phyloP scores from a whole-genome alignment of 1,140 invertebrate genomes.

The Mya arenaria region DNA sequence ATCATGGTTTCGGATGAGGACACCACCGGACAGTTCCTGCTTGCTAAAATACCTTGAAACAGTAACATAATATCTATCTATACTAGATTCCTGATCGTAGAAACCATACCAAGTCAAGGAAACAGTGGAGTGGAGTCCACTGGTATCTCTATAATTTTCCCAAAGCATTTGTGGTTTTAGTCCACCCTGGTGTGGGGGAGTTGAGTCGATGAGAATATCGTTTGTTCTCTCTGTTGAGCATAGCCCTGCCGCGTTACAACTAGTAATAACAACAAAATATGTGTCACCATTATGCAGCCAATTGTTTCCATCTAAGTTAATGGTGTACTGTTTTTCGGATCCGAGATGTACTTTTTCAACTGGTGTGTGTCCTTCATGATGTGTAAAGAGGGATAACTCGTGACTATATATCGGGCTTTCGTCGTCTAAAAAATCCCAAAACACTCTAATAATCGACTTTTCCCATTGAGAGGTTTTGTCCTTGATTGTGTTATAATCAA shows the following conservation, averaged over 20 bases:
- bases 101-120: slow-evolving; percentile 41
- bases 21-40: neutral
- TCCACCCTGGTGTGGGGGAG: slow-evolving; percentile 44
- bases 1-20: neutral
- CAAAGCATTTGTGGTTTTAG: slow-evolving; percentile 32
- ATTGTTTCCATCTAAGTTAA: slow-evolving; percentile 18
- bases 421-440: slow-evolving; percentile 27
- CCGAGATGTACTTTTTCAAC: slow-evolving; percentile 5
- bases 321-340: neutral
- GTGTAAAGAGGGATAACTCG: slow-evolving; percentile 13
- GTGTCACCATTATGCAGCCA: slow-evolving; percentile 31
- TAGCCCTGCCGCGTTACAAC: slow-evolving; percentile 54
- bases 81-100: slow-evolving; percentile 22
- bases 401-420: slow-evolving; percentile 24
- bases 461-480: slow-evolving; percentile 35
- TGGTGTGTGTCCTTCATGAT: slow-evolving; percentile 34
- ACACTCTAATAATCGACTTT: slow-evolving; percentile 6
- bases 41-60: slow-evolving; percentile 26
- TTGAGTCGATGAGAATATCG: slow-evolving; percentile 53
- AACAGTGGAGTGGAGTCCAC: neutral
- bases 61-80: slow-evolving; percentile 18
- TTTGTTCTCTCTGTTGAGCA: slow-evolving; percentile 30
- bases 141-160: neutral
- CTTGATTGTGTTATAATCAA: neutral
- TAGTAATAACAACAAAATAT: slow-evolving; percentile 26